Evolutionary conservation across 2,888 invertebrate genomes (phyloP), one percentile per base, ranked within the genome.

Genomic region (Heteromurus nitidus): DNA sequence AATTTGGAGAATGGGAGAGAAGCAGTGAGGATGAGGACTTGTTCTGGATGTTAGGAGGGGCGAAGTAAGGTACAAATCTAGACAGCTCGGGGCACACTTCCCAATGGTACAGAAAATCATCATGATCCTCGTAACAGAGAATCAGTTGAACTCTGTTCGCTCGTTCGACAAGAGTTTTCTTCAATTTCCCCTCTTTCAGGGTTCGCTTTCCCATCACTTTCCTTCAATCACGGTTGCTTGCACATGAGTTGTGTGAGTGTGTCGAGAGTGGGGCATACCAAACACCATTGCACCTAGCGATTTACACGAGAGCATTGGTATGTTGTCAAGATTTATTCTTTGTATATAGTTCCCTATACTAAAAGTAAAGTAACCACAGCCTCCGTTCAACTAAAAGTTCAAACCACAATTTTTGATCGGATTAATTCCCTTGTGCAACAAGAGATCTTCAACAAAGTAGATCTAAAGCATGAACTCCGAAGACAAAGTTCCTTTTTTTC

Each of bases 91-190:
- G 13, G 36, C 24, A 55, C 22, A 24, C 60, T 31, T 22, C 28
- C 31, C 11, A 64, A 36, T 42, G 42, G 16, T 20, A 36, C 3
- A 53, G 60, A 79, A 76, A 79, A 53, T 60, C 26, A 42, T 79
- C 80, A 58, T 72, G 72, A 67, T 80, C 72, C 65, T 30, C 58
- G 47, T 65, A 73, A 73, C 80, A 65, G 13, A 67, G 28, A 64
- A 73, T 64, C 80, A 80, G 80, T 80, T 73, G 72, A 72, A 80
- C 65, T 72, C 60, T 73, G 80, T 70, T 80, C 22, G 30, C 55
- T 80, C 67, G 64, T 64, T 73, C 80, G 65, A 67, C 65, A 65
- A 80, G 69, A 26, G 24, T 72, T 73, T 60, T 47, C 50, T n/a
- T 47, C 55, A 60, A 58, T 53, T 72, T 72, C 67, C 65, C 44